phyloP scores from a whole-genome alignment of 2,113 vertebrate species.

The human region GRCh38 chr5:121497001-121497500 shows the following conservation, averaged over 20 bases:
- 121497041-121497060: not conserved
- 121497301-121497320: not conserved
- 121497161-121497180: not conserved
- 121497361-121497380: fast-evolving
- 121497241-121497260: not conserved
- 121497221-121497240: not conserved
- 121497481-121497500: not conserved
- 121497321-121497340: not conserved
- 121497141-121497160: slow-evolving; percentile 57
- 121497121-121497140: slow-evolving; percentile 24
- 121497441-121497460: not conserved
- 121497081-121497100: slow-evolving; percentile 28
- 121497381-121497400: not conserved
- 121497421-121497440: not conserved
- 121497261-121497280: not conserved
- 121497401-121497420: too few relatives aligned
- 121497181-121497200: slow-evolving; percentile 1
- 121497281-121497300: not conserved
- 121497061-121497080: not conserved
- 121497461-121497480: not conserved
- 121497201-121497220: not conserved
- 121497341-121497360: not conserved
- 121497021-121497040: not conserved
- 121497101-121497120: slow-evolving; percentile 3
- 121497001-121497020: not conserved